Conservation (phyloP, 1,140 invertebrate species). For the Philopotamus ludificatus region DNA sequence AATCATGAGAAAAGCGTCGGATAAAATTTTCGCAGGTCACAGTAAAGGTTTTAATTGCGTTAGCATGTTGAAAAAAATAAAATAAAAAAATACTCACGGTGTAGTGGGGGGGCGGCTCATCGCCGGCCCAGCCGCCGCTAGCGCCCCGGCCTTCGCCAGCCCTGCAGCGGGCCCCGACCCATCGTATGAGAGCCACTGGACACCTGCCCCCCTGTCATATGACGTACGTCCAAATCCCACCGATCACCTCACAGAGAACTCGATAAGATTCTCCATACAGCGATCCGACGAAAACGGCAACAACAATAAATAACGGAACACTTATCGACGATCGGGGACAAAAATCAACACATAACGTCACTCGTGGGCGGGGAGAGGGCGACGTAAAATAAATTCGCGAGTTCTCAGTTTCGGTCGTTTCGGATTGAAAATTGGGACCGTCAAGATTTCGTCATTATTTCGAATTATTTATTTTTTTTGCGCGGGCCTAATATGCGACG, state of each 20-base stretch:
- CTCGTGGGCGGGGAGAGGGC: neutral
- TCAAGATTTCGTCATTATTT: constrained; percentile 28
- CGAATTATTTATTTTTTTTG: neutral
- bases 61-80: constrained; percentile 5
- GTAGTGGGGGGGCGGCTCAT: constrained; percentile 56
- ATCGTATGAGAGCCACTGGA: constrained; percentile 44
- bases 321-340: neutral
- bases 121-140: constrained; percentile 54
- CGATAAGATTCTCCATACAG: neutral
- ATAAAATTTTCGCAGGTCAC: no score
- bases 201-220: constrained; percentile 39
- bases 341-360: neutral
- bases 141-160: constrained; percentile 49
- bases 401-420: neutral
- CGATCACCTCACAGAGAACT: constrained; percentile 32
- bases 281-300: neutral
- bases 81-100: constrained; percentile 51
- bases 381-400: neutral
- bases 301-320: neutral
- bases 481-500: neutral
- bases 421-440: constrained; percentile 18
- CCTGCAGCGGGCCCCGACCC: constrained; percentile 49
- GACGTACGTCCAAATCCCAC: constrained; percentile 16
- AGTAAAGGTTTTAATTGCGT: neutral
- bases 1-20: no score